phyloP scores from a whole-genome alignment of 2,113 vertebrate species.

The Passerina amoena region DNA sequence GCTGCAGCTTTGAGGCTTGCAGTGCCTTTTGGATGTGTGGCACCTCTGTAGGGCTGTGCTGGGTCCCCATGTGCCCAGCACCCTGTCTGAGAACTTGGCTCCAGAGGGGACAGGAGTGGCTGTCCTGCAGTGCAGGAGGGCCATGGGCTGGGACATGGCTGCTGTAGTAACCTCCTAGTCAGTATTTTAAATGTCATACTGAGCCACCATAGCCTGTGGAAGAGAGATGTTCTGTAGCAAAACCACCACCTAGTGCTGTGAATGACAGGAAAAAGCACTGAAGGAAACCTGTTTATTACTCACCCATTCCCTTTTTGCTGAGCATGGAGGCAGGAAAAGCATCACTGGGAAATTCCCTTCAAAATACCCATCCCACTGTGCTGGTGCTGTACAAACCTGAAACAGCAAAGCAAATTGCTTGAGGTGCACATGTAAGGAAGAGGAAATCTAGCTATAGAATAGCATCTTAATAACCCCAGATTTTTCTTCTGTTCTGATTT shows the following conservation, averaged over 20 bases:
- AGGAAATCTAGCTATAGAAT: background rate
- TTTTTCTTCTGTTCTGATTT: background rate
- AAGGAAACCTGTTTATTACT: background rate
- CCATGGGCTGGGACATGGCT: background rate
- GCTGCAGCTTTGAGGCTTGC: background rate
- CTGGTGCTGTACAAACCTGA: background rate
- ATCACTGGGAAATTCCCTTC: background rate
- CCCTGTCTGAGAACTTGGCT: background rate
- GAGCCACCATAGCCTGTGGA: background rate
- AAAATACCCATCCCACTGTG: background rate
- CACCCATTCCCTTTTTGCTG: background rate
- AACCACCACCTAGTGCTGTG: background rate
- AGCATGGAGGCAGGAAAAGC: background rate
- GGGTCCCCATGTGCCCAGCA: fast-evolving
- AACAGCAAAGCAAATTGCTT: background rate
- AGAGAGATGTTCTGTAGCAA: background rate
- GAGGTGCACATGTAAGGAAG: background rate
- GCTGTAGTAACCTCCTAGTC: background rate
- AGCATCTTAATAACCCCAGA: background rate
- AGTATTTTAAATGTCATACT: background rate
- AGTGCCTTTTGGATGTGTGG: background rate
- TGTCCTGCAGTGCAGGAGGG: background rate
- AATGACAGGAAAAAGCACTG: background rate
- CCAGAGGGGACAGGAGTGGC: background rate
- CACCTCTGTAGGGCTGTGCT: background rate